Conservation (phyloP, 2,797 vertebrate species). For the Halcyon leucocephala region DNA sequence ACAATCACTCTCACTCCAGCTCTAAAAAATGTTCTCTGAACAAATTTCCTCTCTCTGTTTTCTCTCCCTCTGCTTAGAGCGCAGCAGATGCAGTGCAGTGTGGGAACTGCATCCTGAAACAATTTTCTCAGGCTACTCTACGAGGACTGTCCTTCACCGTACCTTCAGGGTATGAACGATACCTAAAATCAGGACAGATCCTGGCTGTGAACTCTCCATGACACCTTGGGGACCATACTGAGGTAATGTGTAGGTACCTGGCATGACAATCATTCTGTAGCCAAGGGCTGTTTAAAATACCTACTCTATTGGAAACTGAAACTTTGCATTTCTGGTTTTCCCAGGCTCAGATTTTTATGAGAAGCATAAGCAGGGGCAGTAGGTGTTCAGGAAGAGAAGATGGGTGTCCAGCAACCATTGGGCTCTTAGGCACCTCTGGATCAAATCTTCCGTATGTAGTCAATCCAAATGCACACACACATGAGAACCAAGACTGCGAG, state of each 20-base stretch:
- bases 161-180: background rate
- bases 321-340: background rate
- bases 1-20: background rate
- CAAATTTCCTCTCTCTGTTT: background rate
- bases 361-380: background rate
- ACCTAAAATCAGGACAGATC: too few relatives aligned
- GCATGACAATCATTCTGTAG: too few relatives aligned
- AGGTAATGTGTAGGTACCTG: background rate
- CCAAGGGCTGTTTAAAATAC: background rate
- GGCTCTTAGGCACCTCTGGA: background rate
- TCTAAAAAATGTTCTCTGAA: background rate
- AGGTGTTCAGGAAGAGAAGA: background rate
- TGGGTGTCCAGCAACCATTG: background rate
- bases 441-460: accelerated
- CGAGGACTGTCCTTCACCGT: background rate
- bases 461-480: background rate
- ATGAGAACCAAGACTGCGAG: background rate
- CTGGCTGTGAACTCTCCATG: background rate
- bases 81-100: background rate
- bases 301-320: background rate
- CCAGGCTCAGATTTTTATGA: background rate
- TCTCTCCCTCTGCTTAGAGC: background rate
- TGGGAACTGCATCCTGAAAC: background rate
- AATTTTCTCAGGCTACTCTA: background rate
- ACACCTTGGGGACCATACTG: accelerated